A percentile compares a stretch with the other conserved stretches of the same genome.
Conservation (phyloP, 2,113 vertebrate species). For the Catharus fuscescens region DNA sequence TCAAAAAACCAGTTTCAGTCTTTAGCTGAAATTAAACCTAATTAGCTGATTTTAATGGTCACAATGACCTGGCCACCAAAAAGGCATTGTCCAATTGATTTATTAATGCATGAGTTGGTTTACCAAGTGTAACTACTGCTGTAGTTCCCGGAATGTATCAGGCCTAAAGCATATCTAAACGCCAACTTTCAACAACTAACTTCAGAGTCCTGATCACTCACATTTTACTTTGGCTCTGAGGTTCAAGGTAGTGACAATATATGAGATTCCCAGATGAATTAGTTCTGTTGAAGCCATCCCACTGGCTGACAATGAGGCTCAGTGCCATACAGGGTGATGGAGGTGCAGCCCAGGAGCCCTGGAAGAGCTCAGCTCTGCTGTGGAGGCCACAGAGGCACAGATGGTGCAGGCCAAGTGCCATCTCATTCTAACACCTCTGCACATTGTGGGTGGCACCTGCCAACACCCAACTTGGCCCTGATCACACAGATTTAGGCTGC, state of each 20-base stretch:
- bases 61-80: neutral
- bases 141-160: neutral
- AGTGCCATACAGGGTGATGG: accelerated
- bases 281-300: neutral
- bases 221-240: neutral
- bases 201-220: neutral
- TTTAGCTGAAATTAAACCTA: neutral
- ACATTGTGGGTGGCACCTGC: neutral
- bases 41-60: neutral
- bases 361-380: neutral
- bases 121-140: neutral
- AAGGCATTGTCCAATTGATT: neutral
- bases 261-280: neutral
- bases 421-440: accelerated
- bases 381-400: neutral
- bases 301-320: neutral
- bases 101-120: neutral
- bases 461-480: neutral
- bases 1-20: neutral
- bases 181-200: neutral
- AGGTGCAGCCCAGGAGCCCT: neutral
- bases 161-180: neutral
- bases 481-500: neutral
- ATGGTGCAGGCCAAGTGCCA: neutral
- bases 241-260: neutral